Conservation (phyloP, 2,888 invertebrate genomes). For the Griposia aprilina region DNA sequence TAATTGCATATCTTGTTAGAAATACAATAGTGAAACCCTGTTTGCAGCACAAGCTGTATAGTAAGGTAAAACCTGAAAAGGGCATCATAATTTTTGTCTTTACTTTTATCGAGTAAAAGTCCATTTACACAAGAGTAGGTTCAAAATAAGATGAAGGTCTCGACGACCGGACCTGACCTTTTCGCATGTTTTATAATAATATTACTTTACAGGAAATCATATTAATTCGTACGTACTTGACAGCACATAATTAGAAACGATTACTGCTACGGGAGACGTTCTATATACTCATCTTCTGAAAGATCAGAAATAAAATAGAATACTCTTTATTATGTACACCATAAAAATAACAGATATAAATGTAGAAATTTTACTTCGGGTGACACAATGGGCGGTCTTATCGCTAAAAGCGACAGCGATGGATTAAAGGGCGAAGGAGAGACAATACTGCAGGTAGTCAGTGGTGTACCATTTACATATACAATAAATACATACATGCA, state of each 20-base stretch:
- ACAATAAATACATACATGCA: too few species aligned
- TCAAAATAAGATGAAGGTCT: background rate
- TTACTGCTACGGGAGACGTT: background rate
- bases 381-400: too few species aligned
- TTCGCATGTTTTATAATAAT: slow-evolving; percentile 9
- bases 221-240: background rate
- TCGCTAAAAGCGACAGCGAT: too few species aligned
- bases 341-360: too few species aligned
- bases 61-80: background rate
- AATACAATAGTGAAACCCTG: background rate
- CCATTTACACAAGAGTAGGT: background rate
- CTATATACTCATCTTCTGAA: background rate
- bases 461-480: too few species aligned
- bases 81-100: background rate
- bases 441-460: too few species aligned
- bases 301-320: background rate
- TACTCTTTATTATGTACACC: too few species aligned
- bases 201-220: background rate
- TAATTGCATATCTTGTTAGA: background rate
- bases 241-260: background rate
- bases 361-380: too few species aligned
- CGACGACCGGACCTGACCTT: slow-evolving; percentile 8
- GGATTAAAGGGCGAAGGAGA: too few species aligned
- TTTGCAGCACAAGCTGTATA: background rate
- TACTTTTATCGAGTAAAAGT: background rate